phyloP scores from a whole-genome alignment of 1,140 invertebrate species.

The Bombus sylvicola region DNA sequence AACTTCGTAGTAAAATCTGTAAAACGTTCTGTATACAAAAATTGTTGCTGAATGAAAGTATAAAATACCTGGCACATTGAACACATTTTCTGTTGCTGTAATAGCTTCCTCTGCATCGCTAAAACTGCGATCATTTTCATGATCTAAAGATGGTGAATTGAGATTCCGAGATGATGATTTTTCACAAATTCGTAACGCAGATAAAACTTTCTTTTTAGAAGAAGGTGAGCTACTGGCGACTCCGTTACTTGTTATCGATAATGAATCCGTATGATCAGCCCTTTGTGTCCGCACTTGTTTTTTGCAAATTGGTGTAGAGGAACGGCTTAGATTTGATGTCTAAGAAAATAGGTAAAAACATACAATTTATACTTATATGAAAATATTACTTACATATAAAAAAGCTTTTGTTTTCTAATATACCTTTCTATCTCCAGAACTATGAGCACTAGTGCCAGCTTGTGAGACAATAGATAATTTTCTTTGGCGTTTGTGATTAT shows the following conservation, averaged over 20 bases:
- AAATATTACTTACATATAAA: not conserved
- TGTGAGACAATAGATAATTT: conserved; percentile 77
- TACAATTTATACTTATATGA: not conserved
- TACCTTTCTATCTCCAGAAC: conserved; percentile 76
- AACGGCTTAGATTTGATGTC: conserved; percentile 69
- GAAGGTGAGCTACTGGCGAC: conserved; percentile 73
- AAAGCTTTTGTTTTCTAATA: conserved; percentile 1
- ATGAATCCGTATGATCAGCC: conserved; percentile 70
- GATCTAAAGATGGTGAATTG: conserved; percentile 73
- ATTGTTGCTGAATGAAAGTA: not conserved
- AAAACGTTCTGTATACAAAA: not conserved
- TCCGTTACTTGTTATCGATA: conserved; percentile 77
- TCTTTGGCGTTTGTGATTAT: conserved; percentile 76
- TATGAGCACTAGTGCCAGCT: conserved; percentile 71
- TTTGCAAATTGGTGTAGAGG: conserved; percentile 68
- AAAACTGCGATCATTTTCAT: conserved; percentile 78
- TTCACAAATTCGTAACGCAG: conserved; percentile 69
- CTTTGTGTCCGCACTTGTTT: conserved; percentile 73
- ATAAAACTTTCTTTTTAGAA: conserved; percentile 71
- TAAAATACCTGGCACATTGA: conserved; percentile 73
- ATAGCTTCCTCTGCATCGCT: conserved; percentile 81
- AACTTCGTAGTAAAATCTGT: not conserved
- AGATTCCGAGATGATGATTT: conserved; percentile 71
- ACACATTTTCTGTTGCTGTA: conserved; percentile 76
- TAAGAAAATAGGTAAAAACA: conserved; percentile 19